Percentiles rank a stretch among this genome's conserved stretches.
Conservation (phyloP, 2,888 invertebrate genomes). For the Microctonus aethiopoides region DNA sequence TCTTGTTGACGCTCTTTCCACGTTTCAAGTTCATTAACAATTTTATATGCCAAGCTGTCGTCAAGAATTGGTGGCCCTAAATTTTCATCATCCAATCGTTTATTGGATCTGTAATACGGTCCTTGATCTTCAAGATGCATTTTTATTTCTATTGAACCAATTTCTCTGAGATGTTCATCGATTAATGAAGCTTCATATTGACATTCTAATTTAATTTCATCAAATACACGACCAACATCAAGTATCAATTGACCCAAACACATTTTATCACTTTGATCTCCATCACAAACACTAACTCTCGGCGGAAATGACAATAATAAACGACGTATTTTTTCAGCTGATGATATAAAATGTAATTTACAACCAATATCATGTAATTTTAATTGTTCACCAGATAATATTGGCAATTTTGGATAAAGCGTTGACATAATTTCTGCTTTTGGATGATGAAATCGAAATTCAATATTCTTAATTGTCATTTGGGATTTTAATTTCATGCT, state of each 20-base stretch:
- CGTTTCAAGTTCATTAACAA: conserved; percentile 76
- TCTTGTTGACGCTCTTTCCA: conserved; percentile 80
- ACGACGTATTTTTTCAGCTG: conserved; percentile 55
- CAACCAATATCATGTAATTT: conserved; percentile 57
- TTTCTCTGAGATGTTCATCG: conserved; percentile 48
- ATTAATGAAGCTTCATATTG: conserved; percentile 52
- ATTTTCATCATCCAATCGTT: conserved; percentile 52
- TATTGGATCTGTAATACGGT: conserved; percentile 52
- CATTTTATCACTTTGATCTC: conserved; percentile 36
- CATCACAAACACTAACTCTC: conserved; percentile 59
- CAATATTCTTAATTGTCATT: conserved; percentile 49
- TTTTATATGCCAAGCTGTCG: conserved; percentile 67
- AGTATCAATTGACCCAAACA: conserved; percentile 52
- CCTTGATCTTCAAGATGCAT: conserved; percentile 59
- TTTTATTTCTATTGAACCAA: conserved; percentile 53
- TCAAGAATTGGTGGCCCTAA: conserved; percentile 60
- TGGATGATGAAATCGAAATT: conserved; percentile 64
- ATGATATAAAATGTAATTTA: conserved; percentile 62
- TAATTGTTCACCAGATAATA: conserved; percentile 48
- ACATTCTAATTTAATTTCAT: conserved; percentile 51
- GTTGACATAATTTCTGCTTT: conserved; percentile 58
- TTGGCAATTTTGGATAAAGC: conserved; percentile 47
- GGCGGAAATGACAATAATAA: conserved; percentile 58
- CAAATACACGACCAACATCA: conserved; percentile 54
- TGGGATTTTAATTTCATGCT: conserved; percentile 50